These are phyloP conservation scores for Fundulus diaphanus DNA, from an alignment of 2,797 vertebrate genomes.

Conservation along the genomic window DNA sequence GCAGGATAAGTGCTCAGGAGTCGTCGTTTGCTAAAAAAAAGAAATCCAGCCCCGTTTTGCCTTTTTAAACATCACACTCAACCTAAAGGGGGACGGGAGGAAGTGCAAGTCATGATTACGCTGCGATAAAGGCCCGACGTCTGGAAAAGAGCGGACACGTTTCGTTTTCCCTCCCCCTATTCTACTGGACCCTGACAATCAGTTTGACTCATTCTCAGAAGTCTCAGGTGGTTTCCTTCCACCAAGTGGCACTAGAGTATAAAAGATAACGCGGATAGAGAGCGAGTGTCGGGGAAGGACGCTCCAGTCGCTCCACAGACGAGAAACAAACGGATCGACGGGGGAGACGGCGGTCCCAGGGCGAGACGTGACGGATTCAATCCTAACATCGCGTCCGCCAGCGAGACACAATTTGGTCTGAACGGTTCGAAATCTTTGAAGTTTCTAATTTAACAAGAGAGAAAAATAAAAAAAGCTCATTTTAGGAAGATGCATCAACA, in stretches of 20 bases:
- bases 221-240: slow-evolving; percentile 79
- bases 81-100: slow-evolving; percentile 36
- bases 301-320: slow-evolving; percentile 67
- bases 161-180: slow-evolving; percentile 30
- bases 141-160: slow-evolving; percentile 64
- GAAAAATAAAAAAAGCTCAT: slow-evolving; percentile 47
- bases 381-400: slow-evolving; percentile 75
- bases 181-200: slow-evolving; percentile 76
- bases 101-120: slow-evolving; percentile 74
- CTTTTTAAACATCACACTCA: slow-evolving; percentile 50
- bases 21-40: slow-evolving; percentile 62
- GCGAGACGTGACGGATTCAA: slow-evolving; percentile 76
- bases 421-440: slow-evolving; percentile 54
- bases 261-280: slow-evolving; percentile 75
- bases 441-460: slow-evolving; percentile 46
- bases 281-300: slow-evolving; percentile 47
- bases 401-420: slow-evolving; percentile 74
- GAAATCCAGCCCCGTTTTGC: slow-evolving; percentile 63
- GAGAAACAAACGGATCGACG: slow-evolving; percentile 30
- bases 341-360: slow-evolving; percentile 42
- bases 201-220: slow-evolving; percentile 81
- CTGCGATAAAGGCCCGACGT: slow-evolving; percentile 73
- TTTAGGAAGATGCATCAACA: slow-evolving; percentile 50
- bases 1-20: slow-evolving; percentile 77
- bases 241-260: slow-evolving; percentile 86